Base-by-base conservation (phyloP, 2,797 vertebrate species). In the Pseudomugil tenellus region DNA sequence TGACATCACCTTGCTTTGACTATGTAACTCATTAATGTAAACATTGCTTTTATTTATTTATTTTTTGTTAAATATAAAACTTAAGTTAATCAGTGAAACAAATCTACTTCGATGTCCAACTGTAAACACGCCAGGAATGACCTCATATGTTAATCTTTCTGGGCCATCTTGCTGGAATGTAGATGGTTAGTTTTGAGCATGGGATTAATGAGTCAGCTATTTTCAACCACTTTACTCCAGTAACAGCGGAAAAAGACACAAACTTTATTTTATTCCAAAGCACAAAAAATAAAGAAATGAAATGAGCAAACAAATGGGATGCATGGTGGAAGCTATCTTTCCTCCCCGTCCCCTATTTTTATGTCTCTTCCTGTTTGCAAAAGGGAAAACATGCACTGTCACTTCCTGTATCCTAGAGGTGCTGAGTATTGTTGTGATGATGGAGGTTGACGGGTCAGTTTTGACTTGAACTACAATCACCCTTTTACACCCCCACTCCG, bases 321-420 rank as follows among this genome's bases (percentile, higher is more conserved):
- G 54, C 32, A 61, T 67, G 29, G 14, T 67, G 67, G 68, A 64
- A 48, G 19, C 55, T 72, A 63, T 67, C 68, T 76, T n/a, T 66
- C 61, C 63, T 34, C 63, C 51, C 72, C 21, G 41, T 63, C 54
- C 67, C 43, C 58, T 55, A 67, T 80, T 85, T 86, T 81, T 85
- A 89, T 91, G 84, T 88, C 71, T 76, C 88, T 94, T 94, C 93
- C 93, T 94, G 92, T 91, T 90, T 85, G 84, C 82, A 65, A 59
- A 70, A 68, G 80, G 89, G 87, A 89, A 94, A 93, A 93, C 91
- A 90, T 71, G 77, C 82, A 62, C 78, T 86, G 89, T 92, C 88
- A 91, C 92, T 92, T 94, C 93, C 93, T 93, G 91, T 89, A 73
- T 91, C 84, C 82, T 81, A 72, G 74, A 79, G 70, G 55, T 74